A percentile compares a stretch with the other conserved stretches of the same genome.
phyloP scores from a whole-genome alignment of 2,113 vertebrate species.

The Tupaia tana region DNA sequence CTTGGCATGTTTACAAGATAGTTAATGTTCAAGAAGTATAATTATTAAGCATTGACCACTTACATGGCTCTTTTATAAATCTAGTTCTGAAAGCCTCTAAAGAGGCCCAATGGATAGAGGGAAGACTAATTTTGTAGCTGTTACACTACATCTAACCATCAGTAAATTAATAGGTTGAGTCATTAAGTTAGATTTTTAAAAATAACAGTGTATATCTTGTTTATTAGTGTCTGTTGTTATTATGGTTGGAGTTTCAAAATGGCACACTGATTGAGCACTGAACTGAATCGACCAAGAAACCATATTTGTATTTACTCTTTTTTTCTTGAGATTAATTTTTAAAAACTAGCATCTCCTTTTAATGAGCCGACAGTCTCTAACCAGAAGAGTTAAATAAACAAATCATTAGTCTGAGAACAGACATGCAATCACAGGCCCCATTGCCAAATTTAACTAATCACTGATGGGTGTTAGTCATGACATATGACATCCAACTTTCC shows the following conservation, averaged over 20 bases:
- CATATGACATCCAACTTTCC: conserved; percentile 61
- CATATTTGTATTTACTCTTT: conserved; percentile 49
- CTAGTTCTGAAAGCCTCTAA: neutral
- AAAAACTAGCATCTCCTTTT: conserved; percentile 52
- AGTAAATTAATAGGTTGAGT: conserved; percentile 56
- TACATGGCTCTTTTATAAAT: neutral
- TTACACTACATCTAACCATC: conserved; percentile 40
- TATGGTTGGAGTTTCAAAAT: neutral
- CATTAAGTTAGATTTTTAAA: conserved; percentile 46
- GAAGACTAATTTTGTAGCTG: conserved; percentile 14
- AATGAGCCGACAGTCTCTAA: conserved; percentile 53
- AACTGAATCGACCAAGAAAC: neutral
- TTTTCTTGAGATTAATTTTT: conserved; percentile 54
- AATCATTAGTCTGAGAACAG: conserved; percentile 74
- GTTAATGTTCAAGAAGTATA: neutral
- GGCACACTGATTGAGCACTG: neutral
- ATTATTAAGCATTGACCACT: neutral
- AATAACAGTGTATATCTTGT: neutral
- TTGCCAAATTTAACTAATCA: conserved; percentile 60
- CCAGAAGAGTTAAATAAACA: conserved; percentile 72
- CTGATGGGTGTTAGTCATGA: conserved; percentile 52
- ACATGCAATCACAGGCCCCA: neutral
- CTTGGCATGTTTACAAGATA: neutral
- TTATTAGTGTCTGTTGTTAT: conserved; percentile 44
- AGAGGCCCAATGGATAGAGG: neutral